Evolutionary conservation across 2,888 invertebrate genomes (phyloP).

Genomic region (Nemapogon koenigi): DNA sequence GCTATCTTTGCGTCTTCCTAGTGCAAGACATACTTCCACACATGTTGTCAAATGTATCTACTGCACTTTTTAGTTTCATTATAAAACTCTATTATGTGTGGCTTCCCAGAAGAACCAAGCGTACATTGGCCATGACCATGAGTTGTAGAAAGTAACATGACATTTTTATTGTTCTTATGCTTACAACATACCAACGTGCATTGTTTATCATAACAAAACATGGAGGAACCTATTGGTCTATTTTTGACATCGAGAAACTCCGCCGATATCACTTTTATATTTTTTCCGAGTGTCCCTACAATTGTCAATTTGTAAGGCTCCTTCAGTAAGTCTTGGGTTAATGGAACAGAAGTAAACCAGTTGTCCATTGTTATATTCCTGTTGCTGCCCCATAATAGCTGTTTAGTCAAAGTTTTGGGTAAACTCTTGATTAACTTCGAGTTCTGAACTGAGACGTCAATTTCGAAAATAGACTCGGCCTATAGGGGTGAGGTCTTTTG

Average conservation of each 20-base stretch:
- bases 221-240: background rate
- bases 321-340: background rate
- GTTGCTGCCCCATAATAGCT: background rate
- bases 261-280: background rate
- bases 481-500: too few species aligned
- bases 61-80: too few species aligned
- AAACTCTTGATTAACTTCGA: too few species aligned
- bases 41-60: background rate
- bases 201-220: constrained; percentile 5
- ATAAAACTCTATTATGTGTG: too few species aligned
- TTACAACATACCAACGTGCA: constrained; percentile 7
- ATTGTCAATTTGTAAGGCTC: background rate
- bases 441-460: too few species aligned
- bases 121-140: background rate
- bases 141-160: background rate
- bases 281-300: background rate
- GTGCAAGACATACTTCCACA: background rate
- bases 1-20: background rate
- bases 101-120: background rate
- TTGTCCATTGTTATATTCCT: background rate
- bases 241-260: background rate
- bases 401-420: too few species aligned
- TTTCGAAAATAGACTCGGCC: too few species aligned
- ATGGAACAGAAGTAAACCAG: background rate
- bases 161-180: background rate